A percentile compares a stretch with the other conserved stretches of the same genome.
phyloP scores from a whole-genome alignment of 2,113 vertebrate genomes.

The Opisthocomus hoazin region DNA sequence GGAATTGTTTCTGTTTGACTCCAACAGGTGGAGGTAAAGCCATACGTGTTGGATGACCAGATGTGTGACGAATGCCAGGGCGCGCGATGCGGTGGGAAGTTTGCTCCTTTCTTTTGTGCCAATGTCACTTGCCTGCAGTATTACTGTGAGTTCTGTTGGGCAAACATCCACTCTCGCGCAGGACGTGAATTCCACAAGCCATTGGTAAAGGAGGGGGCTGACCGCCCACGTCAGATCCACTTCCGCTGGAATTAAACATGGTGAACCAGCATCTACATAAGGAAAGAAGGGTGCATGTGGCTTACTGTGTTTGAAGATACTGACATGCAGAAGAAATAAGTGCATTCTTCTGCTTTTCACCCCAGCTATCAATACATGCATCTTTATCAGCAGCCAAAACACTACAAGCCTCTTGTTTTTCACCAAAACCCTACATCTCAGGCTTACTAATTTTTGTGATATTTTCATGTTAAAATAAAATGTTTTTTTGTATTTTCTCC shows the following conservation, averaged over 20 bases:
- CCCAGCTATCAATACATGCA: slow-evolving; percentile 90
- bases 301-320: slow-evolving; percentile 78
- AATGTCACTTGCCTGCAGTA: slow-evolving; percentile 99
- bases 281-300: slow-evolving; percentile 82
- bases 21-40: slow-evolving; percentile 95
- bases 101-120: slow-evolving; percentile 97
- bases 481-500: slow-evolving; percentile 95
- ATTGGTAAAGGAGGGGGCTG: slow-evolving; percentile 97
- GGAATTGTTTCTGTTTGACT: not conserved
- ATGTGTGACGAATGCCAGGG: slow-evolving; percentile 98
- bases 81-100: slow-evolving; percentile 93
- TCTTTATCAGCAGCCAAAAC: slow-evolving; percentile 98
- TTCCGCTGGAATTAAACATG: slow-evolving; percentile 94
- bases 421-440: slow-evolving; percentile 98
- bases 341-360: slow-evolving; percentile 86
- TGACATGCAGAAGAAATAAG: slow-evolving; percentile 83
- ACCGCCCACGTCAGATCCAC: slow-evolving; percentile 97
- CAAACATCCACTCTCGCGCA: slow-evolving; percentile 97
- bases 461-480: slow-evolving; percentile 97
- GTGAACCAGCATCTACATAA: slow-evolving; percentile 67
- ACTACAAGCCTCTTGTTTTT: slow-evolving; percentile 97
- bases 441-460: slow-evolving; percentile 98
- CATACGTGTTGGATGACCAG: slow-evolving; percentile 97
- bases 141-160: slow-evolving; percentile 99
- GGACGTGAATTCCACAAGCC: slow-evolving; percentile 99